Base-by-base conservation (phyloP, 2,113 vertebrate species). In the Erythrolamprus reginae region DNA sequence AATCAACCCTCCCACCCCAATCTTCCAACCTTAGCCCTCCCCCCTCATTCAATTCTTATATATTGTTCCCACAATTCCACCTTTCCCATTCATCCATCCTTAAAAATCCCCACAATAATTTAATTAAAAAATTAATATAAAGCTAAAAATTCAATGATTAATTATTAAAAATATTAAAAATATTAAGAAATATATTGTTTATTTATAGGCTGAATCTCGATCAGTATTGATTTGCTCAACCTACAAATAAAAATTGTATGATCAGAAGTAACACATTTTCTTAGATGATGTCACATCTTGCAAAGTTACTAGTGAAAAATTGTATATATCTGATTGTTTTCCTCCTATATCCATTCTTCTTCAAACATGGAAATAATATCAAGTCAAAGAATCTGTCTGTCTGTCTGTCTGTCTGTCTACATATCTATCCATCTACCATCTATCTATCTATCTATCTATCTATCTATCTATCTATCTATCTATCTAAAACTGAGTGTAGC, bases 181-280 rank as follows among this genome's bases (percentile, higher is more conserved):
- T n/a, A n/a, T n/a, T n/a, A n/a, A n/a, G n/a, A n/a, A n/a, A n/a
- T 1, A 1, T 13, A 51, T 51, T 51, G 10, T 15, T 15, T 51
- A 3, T 51, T 51, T 15, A 51, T 15, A 51, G 12, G 3, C 13
- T 51, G 12, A 51, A 51, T 51, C 51, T 8, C 12, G 12, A 52
- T 89, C 19, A 52, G 7, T 33, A 55, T 3, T 89, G 21, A 53
- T 23, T 89, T 89, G 21, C 12, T 88, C 19, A 70, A 10, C 24
- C 28, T 21, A 70, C 12, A 10, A 0, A 0, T 2, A 61, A 55
- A 19, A 42, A 23, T 51, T 24, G 33, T 88, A 77, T 53, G 10
- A 1, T 45, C 58, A 10, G 15, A 42, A 1, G 70, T 21, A 48
- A 38, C 21, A 89, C 19, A 5, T 56, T 84, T 84, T 56, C 51